Evolutionary conservation across 2,113 vertebrate species (phyloP), one percentile per base, ranked within the genome.

Genomic region (Nothobranchius furzeri): DNA sequence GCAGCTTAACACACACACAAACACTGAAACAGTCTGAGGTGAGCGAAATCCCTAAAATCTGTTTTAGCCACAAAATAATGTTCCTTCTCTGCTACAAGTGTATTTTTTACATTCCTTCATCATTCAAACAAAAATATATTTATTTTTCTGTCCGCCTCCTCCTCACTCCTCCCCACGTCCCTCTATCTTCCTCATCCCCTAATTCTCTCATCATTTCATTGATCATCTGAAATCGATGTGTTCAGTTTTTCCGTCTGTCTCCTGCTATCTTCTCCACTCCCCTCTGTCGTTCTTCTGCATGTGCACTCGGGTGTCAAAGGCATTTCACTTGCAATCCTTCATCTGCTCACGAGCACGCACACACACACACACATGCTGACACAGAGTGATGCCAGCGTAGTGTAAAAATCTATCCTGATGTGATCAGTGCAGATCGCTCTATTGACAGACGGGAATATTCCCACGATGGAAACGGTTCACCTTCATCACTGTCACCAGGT

Each of bases 371-470:
- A 46, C n/a, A 51, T 37, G 4, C 73, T 70, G 69, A 79, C 78
- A 76, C 61, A 72, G 49, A 62, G 55, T 65, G 73, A 85, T 24
- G 48, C 71, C 70, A 61, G 48, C 45, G 68, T 17, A n/a, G 69
- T 74, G 77, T 81, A 82, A 88, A 88, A 88, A 88, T 90, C 88
- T 70, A 87, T 90, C 75, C 73, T 90, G 84, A 90, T 90, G 77
- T 79, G 84, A 89, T 90, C 87, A 88, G 81, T 59, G 63, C 58
- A 72, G 76, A 72, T 85, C 36, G 12, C 48, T 46, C 48, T 84
- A 87, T 89, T 83, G 85, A 85, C 81, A 87, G 78, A 68, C 81
- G 78, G 60, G 60, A 79, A 87, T 82, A 86, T 81, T 84, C 65
- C 81, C 70, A 75, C 49, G 52, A 81, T 73, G 63, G 77, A 66